Conservation (phyloP, 2,797 vertebrate genomes). For the Emydoidea blandingii region DNA sequence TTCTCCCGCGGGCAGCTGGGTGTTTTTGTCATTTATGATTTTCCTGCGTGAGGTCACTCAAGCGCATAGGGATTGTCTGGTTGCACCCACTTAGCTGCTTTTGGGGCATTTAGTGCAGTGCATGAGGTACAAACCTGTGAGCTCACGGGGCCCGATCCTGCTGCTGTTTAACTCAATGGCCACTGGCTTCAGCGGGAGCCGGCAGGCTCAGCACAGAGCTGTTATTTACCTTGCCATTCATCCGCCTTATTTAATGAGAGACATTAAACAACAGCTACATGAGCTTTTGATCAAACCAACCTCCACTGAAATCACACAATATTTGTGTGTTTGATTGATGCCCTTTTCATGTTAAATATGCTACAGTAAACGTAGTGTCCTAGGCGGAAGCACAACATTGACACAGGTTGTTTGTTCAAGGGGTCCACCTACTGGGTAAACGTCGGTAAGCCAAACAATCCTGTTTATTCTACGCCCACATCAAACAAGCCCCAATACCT, state of each 20-base stretch:
- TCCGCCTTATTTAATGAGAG: background rate
- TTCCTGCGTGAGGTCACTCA: background rate
- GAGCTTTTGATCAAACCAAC: background rate
- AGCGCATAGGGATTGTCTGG: no score
- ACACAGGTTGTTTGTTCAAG: conserved; percentile 45
- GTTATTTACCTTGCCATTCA: background rate
- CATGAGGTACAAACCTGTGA: background rate
- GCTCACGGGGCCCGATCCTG: accelerated
- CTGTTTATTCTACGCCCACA: conserved; percentile 55
- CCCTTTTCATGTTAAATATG: background rate
- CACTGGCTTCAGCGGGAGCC: accelerated
- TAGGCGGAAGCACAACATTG: conserved; percentile 18
- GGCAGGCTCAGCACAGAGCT: background rate
- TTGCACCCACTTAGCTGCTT: background rate
- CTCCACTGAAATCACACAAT: background rate
- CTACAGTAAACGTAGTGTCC: background rate
- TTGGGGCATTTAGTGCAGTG: no score
- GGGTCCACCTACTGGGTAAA: conserved; percentile 70
- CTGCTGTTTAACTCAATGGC: accelerated
- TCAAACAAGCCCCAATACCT: conserved; percentile 50
- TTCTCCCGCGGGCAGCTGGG: background rate
- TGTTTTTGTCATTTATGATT: background rate
- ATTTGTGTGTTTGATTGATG: background rate
- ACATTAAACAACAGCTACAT: background rate
- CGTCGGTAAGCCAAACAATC: conserved; percentile 52